Evolutionary conservation across 2,113 vertebrate species (phyloP), one percentile per base, ranked within the genome.

Genomic region (Phycodurus eques): DNA sequence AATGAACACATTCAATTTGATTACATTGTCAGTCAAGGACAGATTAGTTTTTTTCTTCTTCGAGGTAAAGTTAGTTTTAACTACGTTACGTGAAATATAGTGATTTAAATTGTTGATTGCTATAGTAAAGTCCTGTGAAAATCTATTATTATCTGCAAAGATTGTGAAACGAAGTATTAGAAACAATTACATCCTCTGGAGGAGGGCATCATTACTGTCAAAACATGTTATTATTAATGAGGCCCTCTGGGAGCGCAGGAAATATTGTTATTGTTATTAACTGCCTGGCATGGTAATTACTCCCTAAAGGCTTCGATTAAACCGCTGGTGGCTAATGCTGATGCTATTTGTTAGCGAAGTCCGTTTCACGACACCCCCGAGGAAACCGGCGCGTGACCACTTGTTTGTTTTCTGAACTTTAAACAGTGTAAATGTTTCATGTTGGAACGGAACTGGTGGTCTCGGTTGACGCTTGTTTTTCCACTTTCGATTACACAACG

Each of bases 171-270:
- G 10, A 51, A 51, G 49, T 51, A 51, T 54, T 9, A 7, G 4
- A 22, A 20, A 12, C 22, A 1, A 63, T 89, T 79, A 72, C 88
- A 78, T 88, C 88, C 88, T 69, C 61, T 9, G 4, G 6, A 12
- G 60, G 46, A 12, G 60, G 46, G 72, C 6, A 4, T 74, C 73
- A 56, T 71, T 70, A 56, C 59, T 67, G 67, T 79, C 78, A 79
- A 83, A 91, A 86, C 72, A 82, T 4, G 3, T 20, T 64, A 54
- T 35, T 43, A 86, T 80, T 90, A 91, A 91, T 89, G 84, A 88
- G 83, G 1, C 49, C 90, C 88, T 60, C 33, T 75, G 91, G 86
- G 85, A 72, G 56, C 5, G 47, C 9, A 73, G 70, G 68, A 67
- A 70, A 77, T 73, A 13, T 69, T 80, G 31, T 43, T 56, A n/a